phyloP scores from a whole-genome alignment of 1,140 invertebrate species.

The Globodera rostochiensis region DNA sequence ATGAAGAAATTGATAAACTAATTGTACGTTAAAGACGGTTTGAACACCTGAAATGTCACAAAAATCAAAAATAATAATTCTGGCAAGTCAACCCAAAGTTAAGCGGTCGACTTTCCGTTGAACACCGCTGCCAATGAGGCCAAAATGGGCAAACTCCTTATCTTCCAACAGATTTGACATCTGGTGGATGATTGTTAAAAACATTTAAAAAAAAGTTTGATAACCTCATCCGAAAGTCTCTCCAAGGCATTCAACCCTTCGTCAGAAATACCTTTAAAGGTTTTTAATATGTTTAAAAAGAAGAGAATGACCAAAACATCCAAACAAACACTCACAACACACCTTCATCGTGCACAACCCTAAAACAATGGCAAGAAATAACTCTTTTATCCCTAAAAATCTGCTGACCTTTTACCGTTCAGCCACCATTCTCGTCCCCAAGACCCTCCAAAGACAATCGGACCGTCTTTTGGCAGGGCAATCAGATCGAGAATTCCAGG shows the following conservation, averaged over 20 bases:
- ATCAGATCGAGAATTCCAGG: slow-evolving; percentile 64
- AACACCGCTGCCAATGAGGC: slow-evolving; percentile 62
- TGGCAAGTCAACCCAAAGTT: slow-evolving; percentile 45
- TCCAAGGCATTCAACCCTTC: slow-evolving; percentile 58
- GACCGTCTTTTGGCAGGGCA: slow-evolving; percentile 62
- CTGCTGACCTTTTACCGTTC: slow-evolving; percentile 41
- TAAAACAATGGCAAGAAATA: slow-evolving; percentile 1
- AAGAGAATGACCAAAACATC: neutral
- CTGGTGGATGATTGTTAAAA: slow-evolving; percentile 29
- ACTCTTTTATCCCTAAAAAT: neutral
- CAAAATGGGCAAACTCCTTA: slow-evolving; percentile 60
- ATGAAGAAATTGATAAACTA: neutral
- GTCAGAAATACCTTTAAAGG: slow-evolving; percentile 43
- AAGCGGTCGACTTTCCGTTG: slow-evolving; percentile 63
- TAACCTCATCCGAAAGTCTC: slow-evolving; percentile 51
- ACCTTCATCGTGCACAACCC: slow-evolving; percentile 63
- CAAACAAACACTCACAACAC: neutral
- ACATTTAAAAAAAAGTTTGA: slow-evolving; percentile 29
- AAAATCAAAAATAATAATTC: neutral
- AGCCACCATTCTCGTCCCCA: slow-evolving; percentile 66
- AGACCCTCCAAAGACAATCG: slow-evolving; percentile 63
- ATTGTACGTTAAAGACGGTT: slow-evolving; percentile 53
- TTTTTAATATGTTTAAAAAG: neutral
- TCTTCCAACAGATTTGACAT: slow-evolving; percentile 41
- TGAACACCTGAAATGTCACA: slow-evolving; percentile 45